A percentile compares a stretch with the other conserved stretches of the same genome.
These are phyloP conservation scores for Conopomorpha cramerella DNA, from an alignment of 1,140 invertebrate genomes.

Conservation along the genomic window DNA sequence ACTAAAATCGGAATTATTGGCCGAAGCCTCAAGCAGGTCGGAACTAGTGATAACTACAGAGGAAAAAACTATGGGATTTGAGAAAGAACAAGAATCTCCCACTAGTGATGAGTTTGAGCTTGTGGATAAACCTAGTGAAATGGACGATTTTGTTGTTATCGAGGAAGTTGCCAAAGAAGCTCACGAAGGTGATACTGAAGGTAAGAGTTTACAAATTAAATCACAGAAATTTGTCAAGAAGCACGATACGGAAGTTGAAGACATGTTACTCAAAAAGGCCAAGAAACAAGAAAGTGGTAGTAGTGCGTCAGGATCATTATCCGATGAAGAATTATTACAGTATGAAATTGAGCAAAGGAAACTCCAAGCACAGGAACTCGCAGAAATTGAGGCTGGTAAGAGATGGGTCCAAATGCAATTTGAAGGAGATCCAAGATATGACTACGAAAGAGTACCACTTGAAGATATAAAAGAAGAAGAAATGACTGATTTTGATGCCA, in stretches of 20 bases:
- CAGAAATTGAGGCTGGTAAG: slow-evolving; percentile 75
- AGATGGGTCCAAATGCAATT: slow-evolving; percentile 91
- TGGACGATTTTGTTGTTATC: slow-evolving; percentile 85
- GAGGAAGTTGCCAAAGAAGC: slow-evolving; percentile 85
- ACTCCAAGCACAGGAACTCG: slow-evolving; percentile 58
- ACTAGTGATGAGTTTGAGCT: slow-evolving; percentile 89
- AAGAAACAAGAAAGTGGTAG: slow-evolving; percentile 62
- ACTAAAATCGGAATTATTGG: slow-evolving; percentile 42
- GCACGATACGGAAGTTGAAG: slow-evolving; percentile 75
- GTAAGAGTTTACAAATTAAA: slow-evolving; percentile 75
- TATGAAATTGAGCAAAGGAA: slow-evolving; percentile 78
- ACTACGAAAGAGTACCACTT: slow-evolving; percentile 78
- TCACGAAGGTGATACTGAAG: slow-evolving; percentile 77
- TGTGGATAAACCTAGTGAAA: slow-evolving; percentile 81
- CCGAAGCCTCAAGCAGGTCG: slow-evolving; percentile 51
- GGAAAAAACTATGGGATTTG: slow-evolving; percentile 54
- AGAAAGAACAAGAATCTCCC: slow-evolving; percentile 75
- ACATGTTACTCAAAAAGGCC: slow-evolving; percentile 64
- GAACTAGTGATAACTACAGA: slow-evolving; percentile 59
- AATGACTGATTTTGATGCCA: slow-evolving; percentile 80
- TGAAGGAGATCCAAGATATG: slow-evolving; percentile 67
- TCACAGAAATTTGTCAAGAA: slow-evolving; percentile 62
- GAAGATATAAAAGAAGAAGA: slow-evolving; percentile 93
- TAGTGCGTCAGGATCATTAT: slow-evolving; percentile 61
- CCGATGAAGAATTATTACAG: slow-evolving; percentile 66